Percentiles rank a stretch among this genome's conserved stretches.
phyloP scores from a whole-genome alignment of 2,888 invertebrate species.

The Tipula lateralis region DNA sequence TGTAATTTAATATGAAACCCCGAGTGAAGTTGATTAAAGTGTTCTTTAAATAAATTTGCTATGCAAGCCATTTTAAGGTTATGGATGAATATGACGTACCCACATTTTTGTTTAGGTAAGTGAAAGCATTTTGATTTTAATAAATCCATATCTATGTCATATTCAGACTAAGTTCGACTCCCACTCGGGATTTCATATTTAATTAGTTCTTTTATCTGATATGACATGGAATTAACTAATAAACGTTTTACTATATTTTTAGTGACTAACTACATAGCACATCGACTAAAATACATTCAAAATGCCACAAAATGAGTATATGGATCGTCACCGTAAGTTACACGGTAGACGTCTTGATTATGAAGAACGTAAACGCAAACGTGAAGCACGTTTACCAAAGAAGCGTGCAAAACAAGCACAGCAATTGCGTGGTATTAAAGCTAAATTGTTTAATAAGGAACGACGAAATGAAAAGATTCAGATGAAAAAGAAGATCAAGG shows the following conservation, averaged over 20 bases:
- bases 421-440: conserved; percentile 90
- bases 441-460: conserved; percentile 95
- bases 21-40: not conserved
- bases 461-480: conserved; percentile 97
- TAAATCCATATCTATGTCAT: not conserved
- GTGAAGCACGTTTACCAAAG: conserved; percentile 91
- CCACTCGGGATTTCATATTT: conserved; percentile 20
- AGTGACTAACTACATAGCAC: not conserved
- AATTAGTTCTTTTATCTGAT: not conserved
- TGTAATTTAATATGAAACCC: not conserved
- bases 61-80: not conserved
- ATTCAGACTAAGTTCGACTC: conserved; percentile 9
- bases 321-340: conserved; percentile 94
- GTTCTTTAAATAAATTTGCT: not conserved
- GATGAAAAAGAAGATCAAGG: conserved; percentile 97
- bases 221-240: not conserved
- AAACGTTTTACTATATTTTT: not conserved
- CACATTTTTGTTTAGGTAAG: not conserved
- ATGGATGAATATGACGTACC: not conserved
- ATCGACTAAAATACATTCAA: conserved; percentile 31
- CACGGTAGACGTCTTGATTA: conserved; percentile 95
- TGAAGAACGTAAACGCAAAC: conserved; percentile 94
- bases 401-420: conserved; percentile 85
- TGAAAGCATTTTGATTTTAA: not conserved
- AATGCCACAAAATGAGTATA: conserved; percentile 99